Evolutionary conservation across 2,797 vertebrate genomes (phyloP).

Genomic region (Varecia variegata): DNA sequence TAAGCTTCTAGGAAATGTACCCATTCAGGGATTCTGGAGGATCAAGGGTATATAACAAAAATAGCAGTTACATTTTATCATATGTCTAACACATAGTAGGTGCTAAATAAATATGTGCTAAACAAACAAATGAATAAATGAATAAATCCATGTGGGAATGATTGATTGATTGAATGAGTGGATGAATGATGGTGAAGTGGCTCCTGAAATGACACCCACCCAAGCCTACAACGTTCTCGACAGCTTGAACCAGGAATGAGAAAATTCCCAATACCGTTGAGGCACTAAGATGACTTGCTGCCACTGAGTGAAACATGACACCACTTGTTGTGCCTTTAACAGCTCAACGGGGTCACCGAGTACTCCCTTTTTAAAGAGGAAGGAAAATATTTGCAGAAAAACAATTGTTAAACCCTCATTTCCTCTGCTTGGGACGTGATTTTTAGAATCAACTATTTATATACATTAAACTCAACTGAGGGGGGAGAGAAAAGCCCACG

Average conservation of each 20-base stretch:
- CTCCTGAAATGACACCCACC: neutral
- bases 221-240: neutral
- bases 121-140: neutral
- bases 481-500: neutral
- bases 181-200: neutral
- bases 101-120: neutral
- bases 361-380: neutral
- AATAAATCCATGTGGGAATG: neutral
- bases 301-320: neutral
- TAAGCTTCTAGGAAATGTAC: neutral
- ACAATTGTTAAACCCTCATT: neutral
- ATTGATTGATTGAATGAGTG: neutral
- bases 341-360: neutral
- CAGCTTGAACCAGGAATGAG: neutral
- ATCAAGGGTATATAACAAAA: neutral
- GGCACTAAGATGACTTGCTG: neutral
- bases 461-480: neutral
- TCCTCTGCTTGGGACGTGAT: neutral
- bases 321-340: neutral
- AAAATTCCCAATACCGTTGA: neutral
- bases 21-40: neutral
- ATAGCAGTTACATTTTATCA: neutral
- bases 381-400: neutral
- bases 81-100: neutral
- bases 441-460: slow-evolving; percentile 6